Base-by-base conservation (phyloP, 2,888 invertebrate genomes). In the Orchesellides sinensis region DNA sequence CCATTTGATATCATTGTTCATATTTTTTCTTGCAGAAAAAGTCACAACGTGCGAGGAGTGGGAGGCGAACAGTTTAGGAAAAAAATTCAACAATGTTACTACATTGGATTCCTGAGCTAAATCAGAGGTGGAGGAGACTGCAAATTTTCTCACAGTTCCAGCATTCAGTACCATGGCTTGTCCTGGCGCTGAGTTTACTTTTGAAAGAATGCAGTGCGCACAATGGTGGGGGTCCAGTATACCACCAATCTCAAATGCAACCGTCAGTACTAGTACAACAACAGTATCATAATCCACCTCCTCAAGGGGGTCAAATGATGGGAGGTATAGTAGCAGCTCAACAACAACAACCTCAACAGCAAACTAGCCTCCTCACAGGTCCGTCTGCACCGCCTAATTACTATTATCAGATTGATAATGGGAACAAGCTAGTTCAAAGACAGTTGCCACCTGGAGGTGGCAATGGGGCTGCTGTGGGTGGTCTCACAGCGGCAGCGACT, bases 401-500 rank as follows among this genome's bases (percentile, higher is more conserved):
- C 23, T 65, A 32, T 17, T 80, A 80, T 65, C 35, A 63, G 14
- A 80, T 80, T 47, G 80, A 81, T 10, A 25, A 19, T 6, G 56
- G 56, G 17, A 59, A 59, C 21, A 81, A 68, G 47, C 25, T 81
- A 19, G 61, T 49, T 2, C 81, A 72, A 35, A 35, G 73, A 14
- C 70, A 79, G 21, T 47, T 79, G 49, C 47, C 25, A 21, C 68
- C 45, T 0, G 59, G 49, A 12, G n/a, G n/a, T n/a, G n/a, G n/a
- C n/a, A n/a, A n/a, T n/a, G n/a, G n/a, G n/a, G n/a, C n/a, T n/a
- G n/a, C n/a, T n/a, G n/a, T 68, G 4, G 35, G 68, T 14, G 74
- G 73, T 14, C 32, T 81, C 32, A 81, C 81, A 14, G 73, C 81
- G 5, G 81, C 81, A 47, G 81, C 81, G 25, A 81, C 81, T 14